Evolutionary conservation across 2,888 invertebrate species (phyloP).

Genomic region (Rugalucina vietnamica): DNA sequence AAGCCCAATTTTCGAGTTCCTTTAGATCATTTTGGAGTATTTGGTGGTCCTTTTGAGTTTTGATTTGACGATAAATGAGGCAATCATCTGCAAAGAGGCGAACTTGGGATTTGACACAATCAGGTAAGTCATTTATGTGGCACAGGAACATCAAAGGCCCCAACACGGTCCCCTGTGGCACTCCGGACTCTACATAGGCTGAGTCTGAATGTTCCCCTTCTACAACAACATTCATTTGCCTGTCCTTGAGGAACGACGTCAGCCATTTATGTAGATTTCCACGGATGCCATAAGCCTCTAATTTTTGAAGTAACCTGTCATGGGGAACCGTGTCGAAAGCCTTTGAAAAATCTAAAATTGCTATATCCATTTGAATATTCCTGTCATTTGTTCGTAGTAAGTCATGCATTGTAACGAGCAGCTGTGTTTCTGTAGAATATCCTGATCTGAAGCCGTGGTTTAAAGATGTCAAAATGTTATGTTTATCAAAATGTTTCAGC

Average conservation of each 20-base stretch:
- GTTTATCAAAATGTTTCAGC: constrained; percentile 29
- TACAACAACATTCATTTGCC: too few relatives aligned
- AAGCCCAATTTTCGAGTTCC: too few relatives aligned
- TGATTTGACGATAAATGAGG: too few relatives aligned
- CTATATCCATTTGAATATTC: constrained; percentile 26
- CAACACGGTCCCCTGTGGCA: too few relatives aligned
- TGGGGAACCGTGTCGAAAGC: constrained; percentile 34
- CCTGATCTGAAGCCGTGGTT: constrained; percentile 33
- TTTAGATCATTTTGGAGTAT: too few relatives aligned
- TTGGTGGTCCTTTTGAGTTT: too few relatives aligned
- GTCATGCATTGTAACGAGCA: constrained; percentile 23
- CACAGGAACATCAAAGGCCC: too few relatives aligned
- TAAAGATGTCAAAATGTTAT: constrained; percentile 16
- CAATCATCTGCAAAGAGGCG: too few relatives aligned
- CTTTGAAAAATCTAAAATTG: constrained; percentile 35
- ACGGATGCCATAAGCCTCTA: constrained; percentile 22
- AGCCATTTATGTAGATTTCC: constrained; percentile 23
- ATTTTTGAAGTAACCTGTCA: constrained; percentile 14
- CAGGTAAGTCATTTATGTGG: too few relatives aligned
- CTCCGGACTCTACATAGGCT: too few relatives aligned
- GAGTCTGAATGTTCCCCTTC: too few relatives aligned
- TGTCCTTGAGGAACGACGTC: constrained; percentile 21
- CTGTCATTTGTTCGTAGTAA: constrained; percentile 15
- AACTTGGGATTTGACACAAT: too few relatives aligned
- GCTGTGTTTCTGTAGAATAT: constrained; percentile 30